Evolutionary conservation across 2,113 vertebrate genomes (phyloP).

Genomic region (Butastur rufipennis): DNA sequence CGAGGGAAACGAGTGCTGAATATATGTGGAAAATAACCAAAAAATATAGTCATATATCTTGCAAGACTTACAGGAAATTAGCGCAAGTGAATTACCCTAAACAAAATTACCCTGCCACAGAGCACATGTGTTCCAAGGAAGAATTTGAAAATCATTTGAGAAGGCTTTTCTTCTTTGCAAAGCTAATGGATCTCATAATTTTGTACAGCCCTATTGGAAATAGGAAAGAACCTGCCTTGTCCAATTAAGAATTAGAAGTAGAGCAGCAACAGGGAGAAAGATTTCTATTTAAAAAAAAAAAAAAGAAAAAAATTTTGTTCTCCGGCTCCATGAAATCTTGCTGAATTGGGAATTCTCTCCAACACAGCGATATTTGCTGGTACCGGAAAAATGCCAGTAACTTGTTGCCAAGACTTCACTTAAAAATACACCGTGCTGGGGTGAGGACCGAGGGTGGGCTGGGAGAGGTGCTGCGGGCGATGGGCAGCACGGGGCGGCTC

Average conservation of each 20-base stretch:
- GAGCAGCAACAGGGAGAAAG: conserved; percentile 37
- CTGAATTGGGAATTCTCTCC: not conserved
- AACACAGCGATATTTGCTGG: not conserved
- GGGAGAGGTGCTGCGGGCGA: not conserved
- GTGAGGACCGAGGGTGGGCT: not conserved
- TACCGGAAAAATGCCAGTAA: not conserved
- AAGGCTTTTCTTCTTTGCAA: not conserved
- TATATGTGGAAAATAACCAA: not conserved
- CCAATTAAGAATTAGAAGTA: conserved; percentile 49
- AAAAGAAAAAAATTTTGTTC: not conserved
- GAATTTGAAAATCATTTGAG: not conserved
- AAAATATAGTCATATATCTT: not conserved
- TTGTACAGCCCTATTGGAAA: not conserved
- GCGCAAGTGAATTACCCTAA: conserved; percentile 28
- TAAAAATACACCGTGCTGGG: accelerated
- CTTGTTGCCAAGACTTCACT: not conserved
- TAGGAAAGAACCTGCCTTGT: conserved; percentile 40
- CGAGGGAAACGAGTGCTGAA: not conserved
- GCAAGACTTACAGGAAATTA: conserved; percentile 42
- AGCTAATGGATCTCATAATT: conserved; percentile 37
- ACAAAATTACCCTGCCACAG: conserved; percentile 19
- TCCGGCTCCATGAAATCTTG: not conserved
- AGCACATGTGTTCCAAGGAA: not conserved
- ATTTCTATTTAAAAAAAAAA: not conserved
- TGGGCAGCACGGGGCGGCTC: not conserved